phyloP scores from a whole-genome alignment of 2,113 vertebrate species.

The Thalassoma bifasciatum region DNA sequence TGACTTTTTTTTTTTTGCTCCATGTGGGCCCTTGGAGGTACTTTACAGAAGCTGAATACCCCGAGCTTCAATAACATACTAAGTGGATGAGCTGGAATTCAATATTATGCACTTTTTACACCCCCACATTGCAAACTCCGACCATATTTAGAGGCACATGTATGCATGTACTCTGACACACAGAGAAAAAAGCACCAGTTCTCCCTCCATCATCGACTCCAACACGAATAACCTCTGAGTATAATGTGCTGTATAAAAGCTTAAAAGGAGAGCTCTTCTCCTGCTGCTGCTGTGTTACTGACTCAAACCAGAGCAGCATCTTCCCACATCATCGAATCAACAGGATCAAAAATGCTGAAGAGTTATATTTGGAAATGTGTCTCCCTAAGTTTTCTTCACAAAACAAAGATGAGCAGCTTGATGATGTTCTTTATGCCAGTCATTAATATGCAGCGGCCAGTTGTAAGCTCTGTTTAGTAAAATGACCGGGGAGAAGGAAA shows the following conservation, averaged over 20 bases:
- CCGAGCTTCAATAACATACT: conserved; percentile 16
- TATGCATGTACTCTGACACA: conserved; percentile 37
- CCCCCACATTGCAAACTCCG: conserved; percentile 33
- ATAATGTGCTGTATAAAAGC: conserved; percentile 21
- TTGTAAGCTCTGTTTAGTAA: background rate
- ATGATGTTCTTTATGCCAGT: background rate
- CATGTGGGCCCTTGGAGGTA: background rate
- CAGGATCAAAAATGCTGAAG: background rate
- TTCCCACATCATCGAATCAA: conserved; percentile 13
- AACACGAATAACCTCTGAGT: conserved; percentile 41
- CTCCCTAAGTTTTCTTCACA: background rate
- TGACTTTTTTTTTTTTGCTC: background rate
- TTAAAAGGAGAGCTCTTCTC: conserved; percentile 21
- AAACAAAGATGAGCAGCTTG: background rate
- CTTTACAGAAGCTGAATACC: conserved; percentile 5
- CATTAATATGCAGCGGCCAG: background rate
- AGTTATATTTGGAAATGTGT: background rate
- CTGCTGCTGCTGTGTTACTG: conserved; percentile 5
- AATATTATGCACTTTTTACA: conserved; percentile 41
- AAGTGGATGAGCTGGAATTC: conserved; percentile 42
- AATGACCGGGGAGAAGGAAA: background rate
- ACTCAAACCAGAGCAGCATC: conserved; percentile 15
- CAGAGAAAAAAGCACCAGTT: conserved; percentile 44
- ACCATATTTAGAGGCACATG: conserved; percentile 31
- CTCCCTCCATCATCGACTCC: conserved; percentile 39